Base-by-base conservation (phyloP, 2,888 invertebrate species). In the Nebria salina region DNA sequence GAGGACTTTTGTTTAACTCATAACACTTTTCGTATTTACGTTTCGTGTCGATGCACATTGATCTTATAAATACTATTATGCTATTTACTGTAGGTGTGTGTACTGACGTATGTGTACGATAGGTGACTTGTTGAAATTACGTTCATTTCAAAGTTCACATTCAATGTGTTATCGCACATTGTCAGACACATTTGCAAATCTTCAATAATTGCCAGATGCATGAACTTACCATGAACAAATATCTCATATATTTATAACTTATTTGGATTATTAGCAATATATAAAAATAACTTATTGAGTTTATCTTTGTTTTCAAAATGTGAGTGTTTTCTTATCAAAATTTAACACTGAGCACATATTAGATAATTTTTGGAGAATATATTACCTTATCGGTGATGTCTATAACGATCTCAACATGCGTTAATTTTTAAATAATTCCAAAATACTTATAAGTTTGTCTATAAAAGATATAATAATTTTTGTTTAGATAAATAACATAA, bases 61-160 rank as follows among this genome's bases (percentile, higher is more conserved):
- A n/a, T 41, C 13, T 11, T 54, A 54, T 70, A 70, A 70, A 70
- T 70, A 70, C 15, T 70, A 11, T 11, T 70, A 34, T 5, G 11
- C 15, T 70, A 25, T 70, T 11, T 70, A 68, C 70, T 73, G 78
- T 78, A 78, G 78, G 78, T 78, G 78, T 78, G 78, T 78, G 73
- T 78, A n/a, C 73, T 78, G 72, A 78, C 78, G 73, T 78, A 72
- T 41, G 20, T 43, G 5, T 34, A 34, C 1, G 34, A 34, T 34
- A 26, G 11, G 41, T 78, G 78, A 78, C 78, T 78, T 78, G 72
- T 65, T 65, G 20, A 78, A 73, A 78, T 65, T 73, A 78, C 72
- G 65, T 41, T 41, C n/a, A 73, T 34, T 65, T 9, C 73, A 78
- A 78, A 78, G 78, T 64, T 73, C 78, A 70, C 34, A 11, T 70